Evolutionary conservation across 1,140 invertebrate species (phyloP), one percentile per base, ranked within the genome.

Genomic region (Glossosoma conforme): DNA sequence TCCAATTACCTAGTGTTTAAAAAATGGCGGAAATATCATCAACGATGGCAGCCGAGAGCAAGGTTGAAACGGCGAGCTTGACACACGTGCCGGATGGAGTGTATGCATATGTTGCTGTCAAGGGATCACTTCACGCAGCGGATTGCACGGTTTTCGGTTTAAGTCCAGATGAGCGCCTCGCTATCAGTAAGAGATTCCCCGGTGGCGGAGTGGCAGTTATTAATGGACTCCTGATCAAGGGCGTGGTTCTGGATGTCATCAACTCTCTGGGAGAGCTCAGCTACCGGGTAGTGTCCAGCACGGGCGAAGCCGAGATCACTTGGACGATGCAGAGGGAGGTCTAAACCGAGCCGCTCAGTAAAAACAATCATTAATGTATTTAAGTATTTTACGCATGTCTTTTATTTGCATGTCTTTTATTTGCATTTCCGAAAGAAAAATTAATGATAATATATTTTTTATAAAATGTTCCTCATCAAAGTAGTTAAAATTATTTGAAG

Each of bases 321-420:
- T 91, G 87, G 86, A 91, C 87, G 19, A 70, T 89, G 67, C 81
- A 86, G 64, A 78, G 87, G 62, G 85, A 88, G 68, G 66, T 83
- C 61, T 79, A 77, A 74, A 49, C 20, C 45, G 10, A 2, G 19
- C 20, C 15, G 30, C 30, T 33, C 2, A 33, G n/a, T n/a, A n/a
- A n/a, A n/a, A n/a, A n/a, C n/a, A n/a, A n/a, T n/a, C n/a, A n/a
- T n/a, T n/a, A n/a, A n/a, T n/a, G n/a, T n/a, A n/a, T n/a, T n/a
- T n/a, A n/a, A n/a, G n/a, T n/a, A n/a, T n/a, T n/a, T n/a, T n/a
- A n/a, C n/a, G n/a, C n/a, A n/a, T n/a, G n/a, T n/a, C n/a, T n/a
- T n/a, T n/a, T n/a, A n/a, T n/a, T n/a, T n/a, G n/a, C n/a, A n/a
- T n/a, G n/a, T n/a, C n/a, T n/a, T n/a, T n/a, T n/a, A n/a, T n/a